These are phyloP conservation scores for Syngnathus acus DNA, from an alignment of 2,797 vertebrate genomes.

Conservation along the genomic window DNA sequence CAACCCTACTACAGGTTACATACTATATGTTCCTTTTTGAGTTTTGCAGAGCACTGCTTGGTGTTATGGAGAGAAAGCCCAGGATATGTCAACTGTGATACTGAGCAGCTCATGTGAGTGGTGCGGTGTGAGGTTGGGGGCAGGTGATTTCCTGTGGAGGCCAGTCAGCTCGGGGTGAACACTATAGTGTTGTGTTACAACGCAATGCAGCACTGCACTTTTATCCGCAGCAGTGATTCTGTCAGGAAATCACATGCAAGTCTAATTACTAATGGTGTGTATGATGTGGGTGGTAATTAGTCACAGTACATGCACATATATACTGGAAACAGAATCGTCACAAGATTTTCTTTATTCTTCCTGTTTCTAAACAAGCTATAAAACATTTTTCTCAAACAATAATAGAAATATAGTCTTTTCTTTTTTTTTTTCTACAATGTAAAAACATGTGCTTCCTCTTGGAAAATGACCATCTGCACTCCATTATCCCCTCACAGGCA, in stretches of 20 bases:
- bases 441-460: too few relatives aligned
- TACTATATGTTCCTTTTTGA: too few relatives aligned
- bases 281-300: not conserved
- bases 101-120: constrained; percentile 29
- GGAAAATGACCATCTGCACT: too few relatives aligned
- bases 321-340: too few relatives aligned
- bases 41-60: constrained; percentile 35
- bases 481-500: too few relatives aligned
- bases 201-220: constrained; percentile 28
- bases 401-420: not conserved
- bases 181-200: constrained; percentile 57
- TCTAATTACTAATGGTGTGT: not conserved
- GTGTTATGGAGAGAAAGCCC: constrained; percentile 20
- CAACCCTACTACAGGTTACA: too few relatives aligned
- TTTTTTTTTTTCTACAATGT: not conserved
- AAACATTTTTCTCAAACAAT: too few relatives aligned
- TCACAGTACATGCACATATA: not conserved
- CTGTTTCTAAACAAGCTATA: too few relatives aligned
- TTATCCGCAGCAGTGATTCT: constrained; percentile 20
- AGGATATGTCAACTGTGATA: constrained; percentile 33
- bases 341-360: too few relatives aligned
- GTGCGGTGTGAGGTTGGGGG: constrained; percentile 6
- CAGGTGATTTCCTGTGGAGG: constrained; percentile 55
- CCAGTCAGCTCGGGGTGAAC: constrained; percentile 52
- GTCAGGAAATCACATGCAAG: not conserved